Base-by-base conservation (phyloP, 2,888 invertebrate species). In the Netelia inedita region DNA sequence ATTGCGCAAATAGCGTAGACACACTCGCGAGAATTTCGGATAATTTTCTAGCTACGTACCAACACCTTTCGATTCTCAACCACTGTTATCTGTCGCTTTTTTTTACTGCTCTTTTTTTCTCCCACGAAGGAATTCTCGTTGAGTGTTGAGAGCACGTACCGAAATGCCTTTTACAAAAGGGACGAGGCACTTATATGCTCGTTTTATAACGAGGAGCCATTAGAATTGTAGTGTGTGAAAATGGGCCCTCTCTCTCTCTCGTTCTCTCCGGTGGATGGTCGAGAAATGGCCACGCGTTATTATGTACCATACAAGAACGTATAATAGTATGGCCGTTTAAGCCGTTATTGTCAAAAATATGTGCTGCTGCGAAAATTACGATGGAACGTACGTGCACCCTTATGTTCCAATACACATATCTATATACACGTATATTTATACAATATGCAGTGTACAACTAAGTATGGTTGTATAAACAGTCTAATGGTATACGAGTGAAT, bases 341-440 rank as follows among this genome's bases (percentile, higher is more conserved):
- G 71, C 28, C 71, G 79, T 80, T 66, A 80, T 75, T 50, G 83
- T 65, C 66, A 59, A 80, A 83, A 79, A 76, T 80, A 71, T 65
- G 68, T 75, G 83, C 72, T 71, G 75, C 79, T 66, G 57, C 71
- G 59, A 75, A 75, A 75, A 59, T 71, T 50, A 79, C 71, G 71
- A 23, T 50, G 71, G 41, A 21, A 55, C 43, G 50, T 63, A 73
- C 41, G 65, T n/a, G 8, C 21, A 61, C 55, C 57, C 59, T 23
- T 66, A 28, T 72, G 71, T 78, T 72, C 50, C 50, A 16, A 59
- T 46, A 57, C 66, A 63, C 63, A 11, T 11, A 46, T 46, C 10
- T 6, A 46, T 46, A 46, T 46, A 46, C 14, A 11, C 3, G 14
- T 46, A 46, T 46, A 46, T 46, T 2, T 46, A 46, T 46, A 46